Evolutionary conservation across 2,888 invertebrate genomes (phyloP).

Genomic region (Podabrus alpinus): DNA sequence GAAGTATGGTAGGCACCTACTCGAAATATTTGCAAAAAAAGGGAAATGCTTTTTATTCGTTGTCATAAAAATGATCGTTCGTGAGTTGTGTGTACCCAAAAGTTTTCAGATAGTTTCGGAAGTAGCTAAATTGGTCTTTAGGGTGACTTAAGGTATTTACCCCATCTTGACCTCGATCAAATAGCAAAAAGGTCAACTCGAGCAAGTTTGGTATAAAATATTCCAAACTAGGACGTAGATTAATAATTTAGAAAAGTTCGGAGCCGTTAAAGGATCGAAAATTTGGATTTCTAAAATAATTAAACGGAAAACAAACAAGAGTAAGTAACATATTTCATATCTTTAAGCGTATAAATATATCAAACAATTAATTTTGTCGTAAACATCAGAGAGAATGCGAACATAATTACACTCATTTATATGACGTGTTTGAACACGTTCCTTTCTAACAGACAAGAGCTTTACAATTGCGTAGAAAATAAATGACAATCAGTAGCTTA

Average conservation of each 20-base stretch:
- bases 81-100: slow-evolving; percentile 8
- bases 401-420: slow-evolving; percentile 51
- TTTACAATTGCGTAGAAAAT: slow-evolving; percentile 54
- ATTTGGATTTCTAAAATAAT: slow-evolving; percentile 14
- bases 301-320: slow-evolving; percentile 22
- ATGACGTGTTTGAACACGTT: slow-evolving; percentile 51
- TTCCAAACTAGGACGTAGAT: background rate
- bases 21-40: background rate
- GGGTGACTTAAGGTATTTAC: slow-evolving; percentile 29
- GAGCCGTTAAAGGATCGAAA: background rate
- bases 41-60: background rate
- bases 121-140: slow-evolving; percentile 28
- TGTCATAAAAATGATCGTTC: slow-evolving; percentile 13
- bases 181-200: slow-evolving; percentile 27
- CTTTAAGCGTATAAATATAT: slow-evolving; percentile 29
- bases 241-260: background rate
- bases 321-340: slow-evolving; percentile 27
- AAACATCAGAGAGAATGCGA: slow-evolving; percentile 26
- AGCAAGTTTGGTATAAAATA: background rate
- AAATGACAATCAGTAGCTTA: slow-evolving; percentile 56
- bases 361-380: slow-evolving; percentile 33
- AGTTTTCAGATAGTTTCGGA: slow-evolving; percentile 25
- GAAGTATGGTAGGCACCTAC: background rate
- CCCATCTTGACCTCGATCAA: slow-evolving; percentile 29
- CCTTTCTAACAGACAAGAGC: slow-evolving; percentile 47